Evolutionary conservation across 2,888 invertebrate genomes (phyloP), one percentile per base, ranked within the genome.

Genomic region (Xylota sylvarum): DNA sequence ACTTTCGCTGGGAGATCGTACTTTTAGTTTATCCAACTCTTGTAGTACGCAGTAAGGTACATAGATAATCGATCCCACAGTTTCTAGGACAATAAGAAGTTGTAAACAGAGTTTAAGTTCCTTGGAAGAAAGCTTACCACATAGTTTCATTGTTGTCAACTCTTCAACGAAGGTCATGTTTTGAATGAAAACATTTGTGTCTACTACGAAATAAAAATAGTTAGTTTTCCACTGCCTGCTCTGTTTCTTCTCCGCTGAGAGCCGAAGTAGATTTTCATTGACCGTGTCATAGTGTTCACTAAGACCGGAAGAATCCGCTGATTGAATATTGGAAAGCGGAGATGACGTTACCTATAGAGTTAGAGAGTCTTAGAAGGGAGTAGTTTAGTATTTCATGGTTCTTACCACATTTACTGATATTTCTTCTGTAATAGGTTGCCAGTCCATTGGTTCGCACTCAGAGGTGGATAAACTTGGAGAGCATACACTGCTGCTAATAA

Each of bases 1-100:
- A 7, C 89, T 78, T 30, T 89, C 88, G 3, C 82, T 78, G 0
- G 83, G 72, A 0, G 88, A 90, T 83, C 88, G 90, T 80, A 89
- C 92, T 91, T 92, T 94, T 89, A 90, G 91, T 89, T 90, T 92
- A 90, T 94, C 94, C 77, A 94, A 88, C 89, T 94, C 94, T 87
- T 93, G 93, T 10, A 94, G 90, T 0, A 94, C 94, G 88, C 93
- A 91, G 91, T 94, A 94, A 0, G 94, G 94, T 55, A 92, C 86
- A 65, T 93, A 92, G 32, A 93, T 90, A 72, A 94, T 88, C 35
- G 92, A 90, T 2, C 90, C 90, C 1, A 62, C 87, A 2, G 90
- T 90, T 76, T 88, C 90, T 89, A n/a, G 35, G 30, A 78, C 43
- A 30, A 14, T 17, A 58, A 32, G 32, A 12, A 46, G 10, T 0